Evolutionary conservation across 2,797 vertebrate species (phyloP), one percentile per base, ranked within the genome.

Genomic region (Myotis vivesi): DNA sequence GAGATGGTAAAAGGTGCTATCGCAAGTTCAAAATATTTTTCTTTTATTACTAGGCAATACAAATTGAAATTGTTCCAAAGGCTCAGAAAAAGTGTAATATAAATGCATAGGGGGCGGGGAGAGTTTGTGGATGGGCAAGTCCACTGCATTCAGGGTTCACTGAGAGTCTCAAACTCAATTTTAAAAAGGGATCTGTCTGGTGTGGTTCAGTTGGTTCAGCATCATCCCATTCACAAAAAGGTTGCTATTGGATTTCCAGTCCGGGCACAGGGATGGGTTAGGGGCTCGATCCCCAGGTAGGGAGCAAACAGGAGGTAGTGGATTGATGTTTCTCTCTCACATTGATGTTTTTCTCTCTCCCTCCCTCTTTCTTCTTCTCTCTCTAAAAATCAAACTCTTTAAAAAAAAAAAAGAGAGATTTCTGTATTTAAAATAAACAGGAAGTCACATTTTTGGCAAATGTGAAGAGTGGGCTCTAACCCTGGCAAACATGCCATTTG

Each of bases 381-480:
- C n/a, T 66, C n/a, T 66, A 20, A 66, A 20, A 66, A 66, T 33
- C 17, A 33, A 66, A 64, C 17, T 16, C 8, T 66, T 66, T 66
- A 17, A 9, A 33, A 66, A 66, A 64, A 64, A 44, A 44, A 44
- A 44, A 44, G 89, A 82, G 30, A 38, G 11, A 77, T 88, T 81
- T 71, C 57, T 28, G 36, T 46, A 93, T 93, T 95, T 28, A 81
- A 95, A 92, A 53, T 59, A 95, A 96, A 82, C 77, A 90, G 68
- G 36, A 96, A 94, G 57, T 96, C 71, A 79, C 68, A 93, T 95
- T 92, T 94, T 91, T 96, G 86, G 92, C 69, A 91, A 95, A 69
- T 81, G 51, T 53, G 36, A 94, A 97, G 68, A 91, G 76, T 73
- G 91, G 72, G 16, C 64, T 92, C 33, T 81, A 76, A 85, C 76